Percentiles rank a stretch among this genome's conserved stretches.
phyloP scores from a whole-genome alignment of 2,113 vertebrate genomes.

The Cyprinodon variegatus region DNA sequence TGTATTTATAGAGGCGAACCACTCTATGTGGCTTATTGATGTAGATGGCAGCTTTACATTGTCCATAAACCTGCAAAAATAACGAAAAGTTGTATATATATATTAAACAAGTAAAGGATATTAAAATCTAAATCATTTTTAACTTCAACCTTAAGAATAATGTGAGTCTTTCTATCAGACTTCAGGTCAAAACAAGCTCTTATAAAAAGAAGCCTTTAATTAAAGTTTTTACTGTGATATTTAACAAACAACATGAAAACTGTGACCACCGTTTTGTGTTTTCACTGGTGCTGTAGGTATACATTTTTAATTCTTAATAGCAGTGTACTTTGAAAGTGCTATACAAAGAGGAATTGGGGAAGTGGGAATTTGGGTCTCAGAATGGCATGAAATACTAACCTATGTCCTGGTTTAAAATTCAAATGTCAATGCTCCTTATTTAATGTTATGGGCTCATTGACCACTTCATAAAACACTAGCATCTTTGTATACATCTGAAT shows the following conservation, averaged over 20 bases:
- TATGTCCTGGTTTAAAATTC: no score
- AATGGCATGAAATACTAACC: not conserved
- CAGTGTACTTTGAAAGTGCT: not conserved
- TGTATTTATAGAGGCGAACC: conserved; percentile 76
- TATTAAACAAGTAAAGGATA: not conserved
- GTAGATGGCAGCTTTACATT: conserved; percentile 76
- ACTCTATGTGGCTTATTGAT: conserved; percentile 70
- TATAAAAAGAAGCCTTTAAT: not conserved
- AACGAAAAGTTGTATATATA: not conserved
- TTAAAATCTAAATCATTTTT: no score
- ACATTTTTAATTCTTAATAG: not conserved
- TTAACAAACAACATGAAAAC: not conserved
- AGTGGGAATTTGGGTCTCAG: not conserved
- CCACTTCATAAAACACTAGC: no score
- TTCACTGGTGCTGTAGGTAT: not conserved
- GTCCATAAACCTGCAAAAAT: conserved; percentile 76
- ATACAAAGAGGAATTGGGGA: not conserved
- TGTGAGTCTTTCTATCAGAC: not conserved
- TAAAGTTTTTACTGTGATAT: not conserved
- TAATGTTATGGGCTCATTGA: no score
- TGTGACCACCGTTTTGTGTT: not conserved
- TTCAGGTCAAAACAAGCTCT: not conserved
- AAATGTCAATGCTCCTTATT: no score
- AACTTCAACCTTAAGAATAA: not conserved
- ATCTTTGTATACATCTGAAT: not conserved